Evolutionary conservation across 2,113 vertebrate genomes (phyloP), one percentile per base, ranked within the genome.

Genomic region (Psittacara wagleri): DNA sequence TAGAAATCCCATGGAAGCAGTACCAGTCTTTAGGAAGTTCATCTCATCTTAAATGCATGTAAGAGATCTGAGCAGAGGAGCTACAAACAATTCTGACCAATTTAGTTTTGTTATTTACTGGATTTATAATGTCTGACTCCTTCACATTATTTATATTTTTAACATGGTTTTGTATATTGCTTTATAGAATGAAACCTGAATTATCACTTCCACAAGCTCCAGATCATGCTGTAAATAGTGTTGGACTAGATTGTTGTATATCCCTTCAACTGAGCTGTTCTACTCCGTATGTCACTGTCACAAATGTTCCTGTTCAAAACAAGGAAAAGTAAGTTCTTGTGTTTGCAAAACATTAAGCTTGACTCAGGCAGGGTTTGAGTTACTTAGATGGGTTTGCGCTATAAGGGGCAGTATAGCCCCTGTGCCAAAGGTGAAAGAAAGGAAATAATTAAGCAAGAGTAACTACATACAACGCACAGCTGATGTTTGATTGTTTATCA

Each of bases 201-300:
- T 4, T 68, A 17, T 59, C 17, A 76, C 17, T 82, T 81, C 18
- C 44, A 25, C 8, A 64, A 19, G 22, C 59, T 89, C 48, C 55
- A 27, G 48, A 61, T 81, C 14, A 28, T 1, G 1, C 16, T 83
- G 5, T 68, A 52, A 37, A 5, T 44, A 10, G 41, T 1, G 0
- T 9, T 62, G 22, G 29, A 24, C 31, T 51, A 77, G 24, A 17
- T 7, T n/a, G 17, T 10, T 43, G 3, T 7, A 37, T 7, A 24
- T 68, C 17, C 19, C 15, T 57, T 83, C 13, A 66, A 4, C 48
- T 61, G n/a, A 69, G 9, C 41, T 69, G 2, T 55, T 80, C 33
- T 61, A 15, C 5, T 63, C 28, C 3, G 1, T 28, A 7, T n/a
- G 44, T 51, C 13, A 17, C 48, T 4, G 2, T 9, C 8, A 7